phyloP scores from a whole-genome alignment of 2,113 vertebrate genomes.

The Toxotes chatareus region DNA sequence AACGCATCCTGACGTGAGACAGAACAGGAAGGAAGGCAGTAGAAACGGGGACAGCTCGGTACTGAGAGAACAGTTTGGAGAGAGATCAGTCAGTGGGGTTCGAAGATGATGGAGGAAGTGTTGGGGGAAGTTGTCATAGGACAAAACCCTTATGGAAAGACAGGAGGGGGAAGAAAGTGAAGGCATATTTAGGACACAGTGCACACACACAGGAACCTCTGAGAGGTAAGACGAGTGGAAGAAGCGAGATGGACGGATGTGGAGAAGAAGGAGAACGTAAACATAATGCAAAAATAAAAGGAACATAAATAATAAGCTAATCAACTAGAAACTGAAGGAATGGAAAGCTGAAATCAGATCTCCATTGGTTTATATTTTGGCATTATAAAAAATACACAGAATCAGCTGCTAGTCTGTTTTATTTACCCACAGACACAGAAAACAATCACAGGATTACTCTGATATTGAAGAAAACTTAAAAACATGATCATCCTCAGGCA shows the following conservation, averaged over 20 bases:
- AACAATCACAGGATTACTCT: not conserved
- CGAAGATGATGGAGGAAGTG: slow-evolving; percentile 41
- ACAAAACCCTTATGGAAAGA: not conserved
- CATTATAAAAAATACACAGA: not conserved
- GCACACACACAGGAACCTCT: not conserved
- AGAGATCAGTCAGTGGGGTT: slow-evolving; percentile 11
- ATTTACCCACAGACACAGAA: no score
- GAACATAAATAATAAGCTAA: not conserved
- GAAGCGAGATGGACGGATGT: not conserved
- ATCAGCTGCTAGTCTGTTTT: not conserved
- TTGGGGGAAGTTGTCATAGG: not conserved
- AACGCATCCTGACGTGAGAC: slow-evolving; percentile 53
- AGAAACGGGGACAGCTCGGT: slow-evolving; percentile 12
- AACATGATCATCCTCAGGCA: not conserved
- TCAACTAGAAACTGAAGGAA: not conserved
- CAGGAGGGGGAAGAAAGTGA: slow-evolving; percentile 30
- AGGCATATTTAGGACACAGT: slow-evolving; percentile 10
- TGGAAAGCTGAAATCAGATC: no score
- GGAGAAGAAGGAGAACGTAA: not conserved
- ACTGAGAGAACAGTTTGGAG: slow-evolving; percentile 18
- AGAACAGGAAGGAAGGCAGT: slow-evolving; percentile 56
- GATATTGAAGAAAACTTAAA: not conserved
- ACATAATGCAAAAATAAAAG: not conserved
- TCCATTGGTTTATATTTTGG: not conserved
- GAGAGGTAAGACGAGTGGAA: not conserved